Evolutionary conservation across 2,888 invertebrate genomes (phyloP).

Genomic region (Troglohyphantes excavatus): DNA sequence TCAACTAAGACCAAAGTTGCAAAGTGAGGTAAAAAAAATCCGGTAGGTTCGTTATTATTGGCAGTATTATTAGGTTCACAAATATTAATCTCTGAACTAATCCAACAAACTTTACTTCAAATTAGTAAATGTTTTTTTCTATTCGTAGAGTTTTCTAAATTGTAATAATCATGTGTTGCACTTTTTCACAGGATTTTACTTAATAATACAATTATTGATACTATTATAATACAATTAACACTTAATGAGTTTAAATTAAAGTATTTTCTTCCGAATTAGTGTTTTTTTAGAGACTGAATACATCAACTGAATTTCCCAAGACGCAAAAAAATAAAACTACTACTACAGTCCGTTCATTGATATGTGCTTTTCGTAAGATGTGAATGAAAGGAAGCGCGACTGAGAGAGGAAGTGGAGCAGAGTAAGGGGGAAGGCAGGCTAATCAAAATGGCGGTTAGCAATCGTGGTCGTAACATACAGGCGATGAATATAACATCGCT

Average conservation of each 20-base stretch:
- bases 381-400: conserved; percentile 75
- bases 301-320: conserved; percentile 33
- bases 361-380: conserved; percentile 64
- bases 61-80: too few relatives aligned
- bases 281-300: neutral
- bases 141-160: too few relatives aligned
- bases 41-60: too few relatives aligned
- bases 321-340: conserved; percentile 64
- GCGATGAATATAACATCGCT: conserved; percentile 87
- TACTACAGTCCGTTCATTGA: conserved; percentile 70
- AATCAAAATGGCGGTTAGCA: conserved; percentile 80
- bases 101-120: too few relatives aligned
- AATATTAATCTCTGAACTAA: too few relatives aligned
- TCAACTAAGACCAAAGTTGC: too few relatives aligned
- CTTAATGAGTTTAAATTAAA: neutral
- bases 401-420: conserved; percentile 66
- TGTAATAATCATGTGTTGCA: too few relatives aligned
- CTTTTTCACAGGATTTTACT: too few relatives aligned
- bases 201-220: too few relatives aligned
- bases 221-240: neutral
- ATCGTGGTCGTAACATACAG: conserved; percentile 79
- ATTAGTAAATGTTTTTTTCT: too few relatives aligned
- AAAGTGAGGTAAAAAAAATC: too few relatives aligned
- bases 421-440: conserved; percentile 54
- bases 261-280: neutral